phyloP scores from a whole-genome alignment of 2,797 vertebrate genomes.

The Gobio occitaniae region DNA sequence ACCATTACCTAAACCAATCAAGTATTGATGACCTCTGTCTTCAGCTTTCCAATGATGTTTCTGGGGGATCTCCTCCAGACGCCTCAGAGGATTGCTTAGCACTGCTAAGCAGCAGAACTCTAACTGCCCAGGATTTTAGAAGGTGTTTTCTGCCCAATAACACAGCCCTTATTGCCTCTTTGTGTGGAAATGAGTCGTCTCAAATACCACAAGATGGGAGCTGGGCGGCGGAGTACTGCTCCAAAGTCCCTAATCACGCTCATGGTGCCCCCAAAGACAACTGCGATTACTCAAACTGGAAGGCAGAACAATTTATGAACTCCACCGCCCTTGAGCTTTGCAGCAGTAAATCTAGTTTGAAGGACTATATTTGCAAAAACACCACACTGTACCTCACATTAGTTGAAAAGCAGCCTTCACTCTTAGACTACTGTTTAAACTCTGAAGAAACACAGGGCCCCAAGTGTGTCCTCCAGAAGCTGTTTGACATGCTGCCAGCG shows the following conservation, averaged over 20 bases:
- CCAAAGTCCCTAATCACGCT: slow-evolving; percentile 68
- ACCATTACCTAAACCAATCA: slow-evolving; percentile 76
- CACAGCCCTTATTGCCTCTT: slow-evolving; percentile 74
- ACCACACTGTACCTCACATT: slow-evolving; percentile 76
- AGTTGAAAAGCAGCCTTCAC: slow-evolving; percentile 68
- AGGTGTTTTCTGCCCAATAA: slow-evolving; percentile 86
- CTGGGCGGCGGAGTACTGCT: slow-evolving; percentile 80
- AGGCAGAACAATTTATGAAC: slow-evolving; percentile 72
- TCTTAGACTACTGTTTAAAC: slow-evolving; percentile 75
- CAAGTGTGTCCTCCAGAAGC: slow-evolving; percentile 85
- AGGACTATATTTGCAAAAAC: slow-evolving; percentile 83
- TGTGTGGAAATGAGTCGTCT: slow-evolving; percentile 75
- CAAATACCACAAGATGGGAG: slow-evolving; percentile 71
- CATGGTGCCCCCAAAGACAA: slow-evolving; percentile 56
- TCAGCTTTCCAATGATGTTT: slow-evolving; percentile 68
- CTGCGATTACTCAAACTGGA: slow-evolving; percentile 80
- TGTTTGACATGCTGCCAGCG: slow-evolving; percentile 84
- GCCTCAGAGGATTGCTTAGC: slow-evolving; percentile 75
- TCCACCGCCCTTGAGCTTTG: slow-evolving; percentile 76
- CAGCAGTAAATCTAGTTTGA: slow-evolving; percentile 71
- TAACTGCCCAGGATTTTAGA: slow-evolving; percentile 82
- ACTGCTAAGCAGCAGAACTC: slow-evolving; percentile 73
- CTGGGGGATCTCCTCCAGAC: slow-evolving; percentile 54
- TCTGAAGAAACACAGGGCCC: slow-evolving; percentile 68
- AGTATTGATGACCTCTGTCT: slow-evolving; percentile 82